Base-by-base conservation (phyloP, 2,113 vertebrate genomes). In the Buteo buteo region DNA sequence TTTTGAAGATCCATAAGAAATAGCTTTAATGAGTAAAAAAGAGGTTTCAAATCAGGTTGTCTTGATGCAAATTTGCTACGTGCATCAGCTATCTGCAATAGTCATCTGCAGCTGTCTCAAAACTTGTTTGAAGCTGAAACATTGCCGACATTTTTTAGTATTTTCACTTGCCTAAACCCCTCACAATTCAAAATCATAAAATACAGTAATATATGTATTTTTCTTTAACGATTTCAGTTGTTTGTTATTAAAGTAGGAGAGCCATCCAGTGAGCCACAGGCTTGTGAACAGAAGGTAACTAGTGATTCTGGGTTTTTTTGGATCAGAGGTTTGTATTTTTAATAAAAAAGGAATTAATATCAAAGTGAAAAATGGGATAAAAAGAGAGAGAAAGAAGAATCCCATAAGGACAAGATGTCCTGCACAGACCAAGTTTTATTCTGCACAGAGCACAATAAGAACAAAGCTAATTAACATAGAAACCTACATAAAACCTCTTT, bases 311-410 rank as follows among this genome's bases (percentile, higher is more conserved):
- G 12, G 15, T 1, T 26, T 45, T 74, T 74, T 20, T 78, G 6
- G 20, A 57, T 82, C 42, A 66, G n/a, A 21, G 20, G 71, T 67
- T 86, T 82, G 5, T 74, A 47, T 54, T 87, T 76, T 80, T 88
- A 87, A 82, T 79, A 91, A 93, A 94, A 93, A 88, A 52, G 20
- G 70, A 92, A 82, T 88, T 85, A 73, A 40, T 76, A 93, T 49
- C 31, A 74, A 90, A 92, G 67, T 54, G n/a, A 79, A 70, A 79
- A 94, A 74, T 44, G 5, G 16, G 28, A 79, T 88, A 86, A 79
- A 88, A 61, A 66, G 52, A 55, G 21, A 44, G 20, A 87, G 42
- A n/a, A 85, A 59, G 24, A 82, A 10, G 70, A 85, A 82, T 52
- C 31, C 40, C 28, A 4, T 24, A 87, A 55, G 34, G 64, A 71